Evolutionary conservation across 92 coral and sea anemone species (phyloP), one percentile per base, ranked within the genome.

Genomic region (Actinernus sp.): DNA sequence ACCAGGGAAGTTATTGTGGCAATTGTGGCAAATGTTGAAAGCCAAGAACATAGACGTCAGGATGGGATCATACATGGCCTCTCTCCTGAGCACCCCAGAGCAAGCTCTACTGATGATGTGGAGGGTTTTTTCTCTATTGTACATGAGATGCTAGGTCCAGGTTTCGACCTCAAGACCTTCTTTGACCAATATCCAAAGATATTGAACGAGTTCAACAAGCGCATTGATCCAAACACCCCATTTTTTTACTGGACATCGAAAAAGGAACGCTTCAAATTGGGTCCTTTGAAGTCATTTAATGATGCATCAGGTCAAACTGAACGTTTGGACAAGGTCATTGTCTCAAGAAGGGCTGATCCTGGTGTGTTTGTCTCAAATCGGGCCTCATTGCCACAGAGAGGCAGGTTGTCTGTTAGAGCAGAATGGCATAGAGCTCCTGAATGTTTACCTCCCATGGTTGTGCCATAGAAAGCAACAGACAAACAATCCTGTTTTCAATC

Each of bases 81-180:
- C n/a, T n/a, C n/a, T n/a, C n/a, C n/a, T n/a, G n/a, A n/a, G n/a
- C n/a, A n/a, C n/a, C n/a, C 81, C 8, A 58, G 83, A 52, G 79
- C 86, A 14, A 47, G 74, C 0, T 73, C 92, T 7, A 79, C 92
- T 3, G 84, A 86, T 50, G 88, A 79, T 63, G 92, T 80, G 0
- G 86, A 85, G 38, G 92, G 68, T 1, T n/a, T n/a, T n/a, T n/a
- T n/a, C n/a, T n/a, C n/a, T n/a, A n/a, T n/a, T n/a, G n/a, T n/a
- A n/a, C n/a, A 84, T 45, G 43, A 63, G 36, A 48, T 76, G 55
- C 21, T 76, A 13, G 90, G 76, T 2, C 17, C 3, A 3, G 1
- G 38, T 1, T 83, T 76, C 47, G 85, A 78, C 34, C 63, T 41
- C 26, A 63, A 70, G n/a, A 28, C 65, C 21, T 71, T 77, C 41